Evolutionary conservation across 2,888 invertebrate species (phyloP), one percentile per base, ranked within the genome.

Genomic region (Helicoverpa assulta): DNA sequence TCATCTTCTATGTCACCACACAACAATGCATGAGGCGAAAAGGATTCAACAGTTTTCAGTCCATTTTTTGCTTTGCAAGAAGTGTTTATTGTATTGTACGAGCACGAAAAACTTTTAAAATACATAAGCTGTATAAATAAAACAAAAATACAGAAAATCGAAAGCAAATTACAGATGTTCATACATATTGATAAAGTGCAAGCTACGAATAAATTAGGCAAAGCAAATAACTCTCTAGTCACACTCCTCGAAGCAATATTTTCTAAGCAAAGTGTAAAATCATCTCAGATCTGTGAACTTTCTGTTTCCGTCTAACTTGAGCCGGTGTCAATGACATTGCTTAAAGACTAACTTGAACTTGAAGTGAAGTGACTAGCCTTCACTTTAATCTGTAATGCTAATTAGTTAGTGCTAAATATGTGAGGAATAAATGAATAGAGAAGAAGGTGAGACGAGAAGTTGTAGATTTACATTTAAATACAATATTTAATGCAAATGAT

Each of bases 261-360:
- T 18, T 61, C 7, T 47, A 12, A 54, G 59, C 52, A 43, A 37
- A 65, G 6, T 37, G 52, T 16, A 43, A 47, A 59, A 66, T 69
- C 64, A 51, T 21, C 26, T 2, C 12, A 51, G 40, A 58, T 47
- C 47, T 29, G 26, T 62, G 53, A 67, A 82, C 83, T 82, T 80
- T 82, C 81, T 69, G 83, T 76, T 76, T 82, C 58, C 33, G n/a
- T 37, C 40, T 61, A 33, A 50, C 55, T 52, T 47, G 54, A 67
- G 55, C 33, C 43, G 58, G 62, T 69, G 66, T 70, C 71, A 76
- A 70, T 82, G 77, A 81, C 77, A 60, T 61, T 57, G 62, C 51
- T 26, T 68, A 67, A 72, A 60, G 50, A 6, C 47, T n/a, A n/a
- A 58, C 62, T 69, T 70, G 70, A 81, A 65, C 63, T 75, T 65